Conservation (phyloP, 2,113 vertebrate genomes). For the Halichoeres trimaculatus region DNA sequence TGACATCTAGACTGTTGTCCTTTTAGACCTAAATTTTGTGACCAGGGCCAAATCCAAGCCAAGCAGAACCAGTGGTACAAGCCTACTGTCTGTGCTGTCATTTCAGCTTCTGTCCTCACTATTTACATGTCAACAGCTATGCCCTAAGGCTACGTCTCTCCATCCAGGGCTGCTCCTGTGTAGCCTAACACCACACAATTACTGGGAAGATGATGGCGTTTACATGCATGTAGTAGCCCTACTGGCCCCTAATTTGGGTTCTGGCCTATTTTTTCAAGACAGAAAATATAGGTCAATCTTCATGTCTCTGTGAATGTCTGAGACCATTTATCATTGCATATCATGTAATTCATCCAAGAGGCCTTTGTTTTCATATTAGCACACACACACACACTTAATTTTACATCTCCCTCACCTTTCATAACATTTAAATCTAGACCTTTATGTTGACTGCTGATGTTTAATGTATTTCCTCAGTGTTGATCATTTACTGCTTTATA, state of each 20-base stretch:
- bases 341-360: conserved; percentile 66
- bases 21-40: conserved; percentile 63
- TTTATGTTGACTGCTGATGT: neutral
- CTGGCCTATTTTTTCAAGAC: conserved; percentile 78
- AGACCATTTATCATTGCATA: conserved; percentile 74
- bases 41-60: conserved; percentile 60
- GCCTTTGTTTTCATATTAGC: conserved; percentile 63
- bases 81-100: conserved; percentile 75
- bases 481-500: neutral
- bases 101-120: conserved; percentile 63
- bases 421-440: neutral
- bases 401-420: neutral
- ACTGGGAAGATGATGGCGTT: conserved; percentile 72
- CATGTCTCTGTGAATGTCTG: conserved; percentile 70
- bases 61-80: conserved; percentile 49
- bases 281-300: conserved; percentile 81
- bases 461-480: neutral
- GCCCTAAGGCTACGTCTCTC: conserved; percentile 69
- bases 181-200: conserved; percentile 70
- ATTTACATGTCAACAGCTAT: conserved; percentile 74
- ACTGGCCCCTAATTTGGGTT: conserved; percentile 77
- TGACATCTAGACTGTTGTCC: conserved; percentile 68
- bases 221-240: conserved; percentile 56
- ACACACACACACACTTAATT: conserved; percentile 1
- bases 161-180: conserved; percentile 52